Base-by-base conservation (phyloP, 2,113 vertebrate species). In the Chaenocephalus aceratus region DNA sequence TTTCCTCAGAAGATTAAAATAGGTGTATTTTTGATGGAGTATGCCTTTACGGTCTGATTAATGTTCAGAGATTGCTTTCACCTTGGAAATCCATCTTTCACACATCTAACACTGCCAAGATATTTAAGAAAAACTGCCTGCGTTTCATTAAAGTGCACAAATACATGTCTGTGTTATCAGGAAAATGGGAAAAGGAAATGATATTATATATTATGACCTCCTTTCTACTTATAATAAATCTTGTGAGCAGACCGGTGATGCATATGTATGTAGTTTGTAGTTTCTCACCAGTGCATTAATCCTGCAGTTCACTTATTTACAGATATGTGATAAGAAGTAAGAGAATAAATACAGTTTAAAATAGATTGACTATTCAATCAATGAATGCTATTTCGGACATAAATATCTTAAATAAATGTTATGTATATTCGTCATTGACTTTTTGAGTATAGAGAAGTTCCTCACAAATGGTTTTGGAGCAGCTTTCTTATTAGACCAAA, bases 41-140 rank as follows among this genome's bases (percentile, higher is more conserved):
- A 54, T 65, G 36, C 23, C 46, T 34, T 34, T 21, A 34, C 14
- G 21, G 6, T 75, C 10, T 64, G 51, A 30, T 21, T 49, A 12
- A 23, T 41, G 61, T 56, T 75, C 23, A n/a, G 41, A 13, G 44
- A 64, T 62, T 66, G 13, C 14, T 48, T 66, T 59, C 9, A 68
- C 51, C 11, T 51, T 68, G 23, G 51, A 44, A 58, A 56, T 2
- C 10, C 13, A 34, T 48, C 6, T 16, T 18, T 59, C 46, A 71
- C 13, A 16, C 34, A 48, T 21, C 2, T 16, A 58, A 51, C n/a
- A 26, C 45, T n/a, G 65, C 21, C 7, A 15, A 36, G 26, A 41
- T 2, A 11, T 61, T 2, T 13, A 30, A 52, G 15, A 21, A 34
- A 21, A 53, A 21, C 36, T 69, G 18, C 12, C 57, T 44, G 41